Conservation (phyloP, 1,140 invertebrate genomes). For the Drosophila pseudoobscura region DNA sequence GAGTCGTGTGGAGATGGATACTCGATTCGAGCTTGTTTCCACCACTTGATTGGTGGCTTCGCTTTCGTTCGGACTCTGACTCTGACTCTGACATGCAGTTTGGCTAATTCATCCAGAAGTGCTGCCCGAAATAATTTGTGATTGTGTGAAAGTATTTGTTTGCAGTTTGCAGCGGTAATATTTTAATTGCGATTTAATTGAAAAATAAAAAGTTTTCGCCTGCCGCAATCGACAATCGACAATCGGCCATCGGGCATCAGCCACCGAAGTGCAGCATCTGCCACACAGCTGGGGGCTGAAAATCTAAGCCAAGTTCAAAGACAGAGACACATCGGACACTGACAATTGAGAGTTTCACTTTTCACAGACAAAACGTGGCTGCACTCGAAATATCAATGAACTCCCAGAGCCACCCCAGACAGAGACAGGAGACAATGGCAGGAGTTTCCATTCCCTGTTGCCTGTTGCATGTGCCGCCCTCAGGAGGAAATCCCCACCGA, state of each 20-base stretch:
- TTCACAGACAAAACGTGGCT: slow-evolving; percentile 21
- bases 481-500: slow-evolving; percentile 9
- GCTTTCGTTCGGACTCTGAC: slow-evolving; percentile 53
- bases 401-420: slow-evolving; percentile 20
- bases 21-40: slow-evolving; percentile 45
- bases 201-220: slow-evolving; percentile 68
- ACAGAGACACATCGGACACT: slow-evolving; percentile 37
- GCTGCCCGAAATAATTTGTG: slow-evolving; percentile 75
- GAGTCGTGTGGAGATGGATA: slow-evolving; percentile 20
- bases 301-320: slow-evolving; percentile 58
- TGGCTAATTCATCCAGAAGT: slow-evolving; percentile 76
- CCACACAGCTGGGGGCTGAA: slow-evolving; percentile 53
- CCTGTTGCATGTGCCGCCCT: slow-evolving; percentile 13
- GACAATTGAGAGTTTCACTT: slow-evolving; percentile 54
- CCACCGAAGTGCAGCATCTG: slow-evolving; percentile 1
- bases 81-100: slow-evolving; percentile 56
- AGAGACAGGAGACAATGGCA: slow-evolving; percentile 59
- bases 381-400: slow-evolving; percentile 57
- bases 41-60: slow-evolving; percentile 62
- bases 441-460: slow-evolving; percentile 39
- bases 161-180: slow-evolving; percentile 48
- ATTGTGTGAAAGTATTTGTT: slow-evolving; percentile 71
- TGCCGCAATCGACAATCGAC: slow-evolving; percentile 12
- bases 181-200: slow-evolving; percentile 80
- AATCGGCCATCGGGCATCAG: not conserved